Evolutionary conservation across 2,113 vertebrate species (phyloP).

Genomic region (Pao palembangensis): DNA sequence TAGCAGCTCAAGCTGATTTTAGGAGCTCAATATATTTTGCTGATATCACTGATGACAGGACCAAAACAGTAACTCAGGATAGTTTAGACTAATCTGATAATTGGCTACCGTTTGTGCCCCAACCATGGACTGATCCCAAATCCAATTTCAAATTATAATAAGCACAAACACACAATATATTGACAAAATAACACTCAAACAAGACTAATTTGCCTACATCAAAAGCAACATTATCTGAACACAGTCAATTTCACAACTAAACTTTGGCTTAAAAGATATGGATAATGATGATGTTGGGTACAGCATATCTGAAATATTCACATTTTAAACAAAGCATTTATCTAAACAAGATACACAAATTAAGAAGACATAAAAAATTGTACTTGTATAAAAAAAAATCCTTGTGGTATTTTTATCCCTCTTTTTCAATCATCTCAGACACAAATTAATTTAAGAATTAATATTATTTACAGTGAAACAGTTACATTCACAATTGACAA

Average conservation of each 20-base stretch:
- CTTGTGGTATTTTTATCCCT: conserved; percentile 3
- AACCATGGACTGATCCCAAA: too few relatives aligned
- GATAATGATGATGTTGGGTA: conserved; percentile 16
- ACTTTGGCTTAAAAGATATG: conserved; percentile 43
- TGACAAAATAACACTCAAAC: conserved; percentile 27
- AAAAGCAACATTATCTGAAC: conserved; percentile 21
- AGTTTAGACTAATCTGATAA: too few relatives aligned
- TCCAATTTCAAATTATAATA: too few relatives aligned
- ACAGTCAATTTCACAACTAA: conserved; percentile 4
- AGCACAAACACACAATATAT: too few relatives aligned
- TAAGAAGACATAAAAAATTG: conserved; percentile 22
- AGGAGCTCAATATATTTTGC: too few relatives aligned
- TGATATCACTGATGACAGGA: too few relatives aligned
- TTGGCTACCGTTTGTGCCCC: too few relatives aligned
- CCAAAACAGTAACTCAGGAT: too few relatives aligned
- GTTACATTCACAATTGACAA: conserved; percentile 47
- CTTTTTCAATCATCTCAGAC: background rate
- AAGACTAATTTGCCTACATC: conserved; percentile 30
- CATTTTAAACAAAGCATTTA: conserved; percentile 18
- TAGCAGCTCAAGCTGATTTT: too few relatives aligned
- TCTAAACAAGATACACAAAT: conserved; percentile 34
- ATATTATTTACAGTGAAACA: conserved; percentile 33
- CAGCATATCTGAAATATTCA: conserved; percentile 32
- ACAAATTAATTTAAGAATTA: conserved; percentile 33
- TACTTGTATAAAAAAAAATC: conserved; percentile 40